These are phyloP conservation scores for Macroteleia sp. DNA, from an alignment of 2,888 invertebrate species.

Conservation along the genomic window DNA sequence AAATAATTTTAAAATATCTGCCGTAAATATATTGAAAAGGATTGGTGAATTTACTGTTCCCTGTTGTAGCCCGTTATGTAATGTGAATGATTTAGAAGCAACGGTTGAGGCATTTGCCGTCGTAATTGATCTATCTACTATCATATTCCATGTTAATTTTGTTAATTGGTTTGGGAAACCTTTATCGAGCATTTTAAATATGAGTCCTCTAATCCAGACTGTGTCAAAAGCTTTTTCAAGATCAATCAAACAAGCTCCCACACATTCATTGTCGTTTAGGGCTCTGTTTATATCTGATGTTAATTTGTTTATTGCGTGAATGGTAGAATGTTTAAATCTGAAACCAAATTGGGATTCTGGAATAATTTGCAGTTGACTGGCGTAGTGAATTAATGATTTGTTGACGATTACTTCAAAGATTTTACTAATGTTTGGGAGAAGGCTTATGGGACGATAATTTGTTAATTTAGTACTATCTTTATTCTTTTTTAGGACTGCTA, in stretches of 20 bases:
- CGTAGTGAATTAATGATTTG: background rate
- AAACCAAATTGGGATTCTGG: background rate
- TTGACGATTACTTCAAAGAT: background rate
- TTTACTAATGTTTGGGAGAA: conserved; percentile 51
- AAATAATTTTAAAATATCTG: conserved; percentile 12
- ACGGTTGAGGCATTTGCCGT: background rate
- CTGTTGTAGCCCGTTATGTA: conserved; percentile 60
- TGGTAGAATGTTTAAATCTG: conserved; percentile 56
- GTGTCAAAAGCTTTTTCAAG: conserved; percentile 36
- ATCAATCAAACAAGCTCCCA: conserved; percentile 31
- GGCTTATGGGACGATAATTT: conserved; percentile 22
- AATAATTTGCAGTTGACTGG: background rate
- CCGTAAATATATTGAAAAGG: conserved; percentile 31
- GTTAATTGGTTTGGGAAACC: conserved; percentile 57
- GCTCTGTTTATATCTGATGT: conserved; percentile 44
- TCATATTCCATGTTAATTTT: conserved; percentile 64
- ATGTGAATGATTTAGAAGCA: conserved; percentile 25
- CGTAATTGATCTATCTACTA: conserved; percentile 31
- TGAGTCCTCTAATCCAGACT: conserved; percentile 57
- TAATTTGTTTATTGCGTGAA: conserved; percentile 61
- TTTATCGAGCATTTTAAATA: conserved; percentile 60
- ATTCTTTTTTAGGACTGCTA: conserved; percentile 31
- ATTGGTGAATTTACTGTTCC: conserved; percentile 48
- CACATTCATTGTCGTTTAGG: conserved; percentile 24
- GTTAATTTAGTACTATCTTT: conserved; percentile 20